A percentile compares a stretch with the other conserved stretches of the same genome.
These are phyloP conservation scores for Nerophis ophidion DNA, from an alignment of 2,113 vertebrate genomes.

Conservation along the genomic window DNA sequence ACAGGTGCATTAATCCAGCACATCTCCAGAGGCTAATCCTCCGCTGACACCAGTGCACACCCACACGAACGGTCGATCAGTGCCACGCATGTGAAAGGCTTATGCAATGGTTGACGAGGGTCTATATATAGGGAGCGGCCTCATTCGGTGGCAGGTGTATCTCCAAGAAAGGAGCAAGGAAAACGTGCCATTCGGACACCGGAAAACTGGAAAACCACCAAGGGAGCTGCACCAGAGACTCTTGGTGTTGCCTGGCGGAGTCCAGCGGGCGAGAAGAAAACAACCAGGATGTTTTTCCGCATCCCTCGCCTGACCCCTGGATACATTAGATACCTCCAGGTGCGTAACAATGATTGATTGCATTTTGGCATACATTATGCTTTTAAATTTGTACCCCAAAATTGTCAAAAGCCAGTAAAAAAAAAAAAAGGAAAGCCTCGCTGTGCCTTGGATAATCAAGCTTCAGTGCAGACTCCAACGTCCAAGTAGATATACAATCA, in stretches of 20 bases:
- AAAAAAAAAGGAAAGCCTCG: no score
- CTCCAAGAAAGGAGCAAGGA: constrained; percentile 15
- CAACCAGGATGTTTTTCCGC: constrained; percentile 72
- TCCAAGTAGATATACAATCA: no score
- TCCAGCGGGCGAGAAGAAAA: constrained; percentile 4
- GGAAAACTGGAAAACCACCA: neutral
- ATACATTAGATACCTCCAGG: constrained; percentile 82
- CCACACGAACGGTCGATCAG: constrained; percentile 26
- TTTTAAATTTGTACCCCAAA: no score
- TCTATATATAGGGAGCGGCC: constrained; percentile 41
- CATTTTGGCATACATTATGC: neutral
- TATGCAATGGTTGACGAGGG: constrained; percentile 43
- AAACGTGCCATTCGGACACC: constrained; percentile 25
- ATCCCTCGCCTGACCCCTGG: constrained; percentile 78
- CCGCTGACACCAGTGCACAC: constrained; percentile 45
- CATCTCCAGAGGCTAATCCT: constrained; percentile 48
- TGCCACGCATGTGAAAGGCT: constrained; percentile 60
- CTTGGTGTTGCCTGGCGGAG: neutral
- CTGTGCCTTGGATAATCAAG: no score
- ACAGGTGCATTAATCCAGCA: constrained; percentile 37
- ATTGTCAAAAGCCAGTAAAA: no score
- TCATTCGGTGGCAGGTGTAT: constrained; percentile 26
- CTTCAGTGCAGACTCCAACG: no score
- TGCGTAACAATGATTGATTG: constrained; percentile 50
- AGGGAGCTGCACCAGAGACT: neutral